Percentiles rank a stretch among this genome's conserved stretches.
Evolutionary conservation across 2,113 vertebrate genomes (phyloP).

Genomic region (Xerus inauris): DNA sequence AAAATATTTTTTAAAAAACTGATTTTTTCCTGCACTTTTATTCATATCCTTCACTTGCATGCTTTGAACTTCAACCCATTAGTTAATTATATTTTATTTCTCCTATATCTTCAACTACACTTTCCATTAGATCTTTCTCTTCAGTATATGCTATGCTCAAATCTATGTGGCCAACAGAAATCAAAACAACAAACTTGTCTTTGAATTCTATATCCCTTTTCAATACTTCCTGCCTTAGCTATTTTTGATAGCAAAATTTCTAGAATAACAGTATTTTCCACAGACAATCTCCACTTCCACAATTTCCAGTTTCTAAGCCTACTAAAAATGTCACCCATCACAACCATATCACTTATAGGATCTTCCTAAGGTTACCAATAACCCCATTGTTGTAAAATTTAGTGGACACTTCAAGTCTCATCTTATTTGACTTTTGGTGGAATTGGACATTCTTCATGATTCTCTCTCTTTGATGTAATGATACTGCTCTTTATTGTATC

Average conservation of each 20-base stretch:
- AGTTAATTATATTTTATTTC: constrained; percentile 7
- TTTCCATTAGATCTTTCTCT: background rate
- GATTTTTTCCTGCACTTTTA: background rate
- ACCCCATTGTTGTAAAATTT: background rate
- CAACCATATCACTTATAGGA: background rate
- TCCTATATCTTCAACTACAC: background rate
- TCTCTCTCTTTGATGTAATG: background rate
- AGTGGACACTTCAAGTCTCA: background rate
- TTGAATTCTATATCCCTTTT: background rate
- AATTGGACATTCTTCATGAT: background rate
- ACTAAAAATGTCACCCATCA: background rate
- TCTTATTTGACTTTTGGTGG: constrained; percentile 14
- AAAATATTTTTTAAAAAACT: too few species aligned
- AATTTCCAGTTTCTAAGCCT: background rate
- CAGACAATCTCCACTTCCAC: background rate
- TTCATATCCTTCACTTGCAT: background rate
- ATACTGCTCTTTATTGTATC: background rate
- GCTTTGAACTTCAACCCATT: background rate
- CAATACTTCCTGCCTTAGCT: background rate
- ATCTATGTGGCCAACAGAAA: constrained; percentile 34
- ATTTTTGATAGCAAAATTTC: constrained; percentile 16
- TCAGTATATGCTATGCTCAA: background rate
- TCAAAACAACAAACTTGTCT: background rate
- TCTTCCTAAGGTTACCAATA: background rate
- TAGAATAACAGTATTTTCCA: background rate